These are phyloP conservation scores for Caretta caretta DNA, from an alignment of 2,113 vertebrate genomes.

Conservation along the genomic window DNA sequence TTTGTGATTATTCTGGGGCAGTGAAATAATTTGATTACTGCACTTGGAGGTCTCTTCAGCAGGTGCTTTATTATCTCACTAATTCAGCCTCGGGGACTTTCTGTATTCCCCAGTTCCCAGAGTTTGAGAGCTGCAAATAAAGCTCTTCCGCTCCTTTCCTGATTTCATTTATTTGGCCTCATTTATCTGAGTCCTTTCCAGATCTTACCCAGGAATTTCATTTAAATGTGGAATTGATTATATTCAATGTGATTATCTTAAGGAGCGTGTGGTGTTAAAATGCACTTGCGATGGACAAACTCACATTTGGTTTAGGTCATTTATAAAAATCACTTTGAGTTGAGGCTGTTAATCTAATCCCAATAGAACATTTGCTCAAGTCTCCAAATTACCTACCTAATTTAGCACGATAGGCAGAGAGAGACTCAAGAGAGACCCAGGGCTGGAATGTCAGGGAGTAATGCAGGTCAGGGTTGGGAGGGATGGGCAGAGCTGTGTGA, in stretches of 20 bases:
- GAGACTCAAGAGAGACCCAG: background rate
- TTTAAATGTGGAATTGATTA: constrained; percentile 56
- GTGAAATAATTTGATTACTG: constrained; percentile 66
- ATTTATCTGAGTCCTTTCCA: constrained; percentile 58
- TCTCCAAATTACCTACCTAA: constrained; percentile 35
- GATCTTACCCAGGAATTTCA: constrained; percentile 62
- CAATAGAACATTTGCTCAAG: background rate
- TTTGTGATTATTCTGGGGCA: constrained; percentile 66
- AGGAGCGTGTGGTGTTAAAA: constrained; percentile 22
- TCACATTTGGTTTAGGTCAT: constrained; percentile 51
- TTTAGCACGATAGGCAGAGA: constrained; percentile 6
- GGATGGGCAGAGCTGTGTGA: background rate
- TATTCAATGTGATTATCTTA: background rate
- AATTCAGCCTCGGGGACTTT: constrained; percentile 68
- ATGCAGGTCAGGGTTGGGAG: background rate
- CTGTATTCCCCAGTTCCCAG: constrained; percentile 60
- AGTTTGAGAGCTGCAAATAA: constrained; percentile 75
- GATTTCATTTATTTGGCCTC: constrained; percentile 67
- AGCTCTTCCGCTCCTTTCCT: constrained; percentile 53
- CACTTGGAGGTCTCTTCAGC: constrained; percentile 61
- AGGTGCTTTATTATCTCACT: constrained; percentile 74
- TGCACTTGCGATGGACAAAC: background rate
- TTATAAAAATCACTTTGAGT: constrained; percentile 51
- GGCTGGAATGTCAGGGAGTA: background rate
- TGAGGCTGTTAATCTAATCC: constrained; percentile 44